Conservation (phyloP, 2,113 vertebrate species). For the Pristiophorus japonicus region DNA sequence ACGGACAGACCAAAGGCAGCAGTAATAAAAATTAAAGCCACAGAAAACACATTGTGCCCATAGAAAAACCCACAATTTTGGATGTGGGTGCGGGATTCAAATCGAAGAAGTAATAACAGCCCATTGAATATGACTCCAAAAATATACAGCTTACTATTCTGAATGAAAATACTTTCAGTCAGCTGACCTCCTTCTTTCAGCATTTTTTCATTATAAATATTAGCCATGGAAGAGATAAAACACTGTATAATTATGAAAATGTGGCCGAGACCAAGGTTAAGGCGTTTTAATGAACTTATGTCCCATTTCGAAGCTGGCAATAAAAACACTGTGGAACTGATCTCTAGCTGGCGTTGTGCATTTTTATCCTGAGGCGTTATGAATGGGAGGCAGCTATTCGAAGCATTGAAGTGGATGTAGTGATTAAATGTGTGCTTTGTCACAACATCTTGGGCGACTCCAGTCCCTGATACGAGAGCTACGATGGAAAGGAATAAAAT, state of each 20-base stretch:
- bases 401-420: constrained; percentile 61
- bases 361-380: constrained; percentile 52
- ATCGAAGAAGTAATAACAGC: constrained; percentile 67
- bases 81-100: constrained; percentile 65
- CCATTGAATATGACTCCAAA: constrained; percentile 86
- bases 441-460: constrained; percentile 57
- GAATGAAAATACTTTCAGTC: constrained; percentile 84
- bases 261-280: constrained; percentile 76
- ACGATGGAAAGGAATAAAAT: constrained; percentile 88
- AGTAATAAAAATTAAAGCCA: constrained; percentile 81
- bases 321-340: constrained; percentile 40
- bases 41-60: constrained; percentile 83
- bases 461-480: constrained; percentile 71
- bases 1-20: constrained; percentile 85
- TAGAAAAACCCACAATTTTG: constrained; percentile 80
- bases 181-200: constrained; percentile 82
- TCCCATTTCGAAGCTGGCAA: constrained; percentile 67
- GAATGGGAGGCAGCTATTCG: constrained; percentile 77
- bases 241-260: constrained; percentile 83
- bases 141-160: constrained; percentile 86
- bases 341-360: constrained; percentile 41
- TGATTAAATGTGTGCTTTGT: constrained; percentile 67
- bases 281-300: constrained; percentile 54
- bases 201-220: constrained; percentile 98
- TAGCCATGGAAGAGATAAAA: constrained; percentile 87